Conservation (phyloP, 2,113 vertebrate genomes). For the Perccottus glenii region DNA sequence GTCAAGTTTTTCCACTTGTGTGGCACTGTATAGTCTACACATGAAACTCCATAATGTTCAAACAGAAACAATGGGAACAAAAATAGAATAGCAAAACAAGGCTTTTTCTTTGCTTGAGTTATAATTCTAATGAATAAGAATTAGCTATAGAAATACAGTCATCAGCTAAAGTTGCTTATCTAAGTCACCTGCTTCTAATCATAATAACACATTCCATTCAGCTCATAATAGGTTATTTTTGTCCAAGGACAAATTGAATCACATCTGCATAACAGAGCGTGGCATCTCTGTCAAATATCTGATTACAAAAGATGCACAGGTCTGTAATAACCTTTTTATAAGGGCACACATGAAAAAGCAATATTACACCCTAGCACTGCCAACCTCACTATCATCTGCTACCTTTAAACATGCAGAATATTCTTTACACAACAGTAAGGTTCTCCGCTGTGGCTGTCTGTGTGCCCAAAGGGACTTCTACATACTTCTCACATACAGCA, state of each 20-base stretch:
- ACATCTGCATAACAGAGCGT: constrained; percentile 5
- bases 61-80: no score
- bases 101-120: no score
- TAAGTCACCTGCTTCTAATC: background rate
- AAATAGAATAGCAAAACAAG: no score
- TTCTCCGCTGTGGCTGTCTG: constrained; percentile 11
- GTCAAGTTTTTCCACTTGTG: no score
- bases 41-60: no score
- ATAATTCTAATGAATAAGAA: constrained; percentile 2
- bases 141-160: background rate
- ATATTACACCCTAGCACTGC: background rate
- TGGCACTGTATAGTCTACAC: no score
- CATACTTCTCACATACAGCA: constrained; percentile 25
- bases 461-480: constrained; percentile 30
- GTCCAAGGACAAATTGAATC: constrained; percentile 3
- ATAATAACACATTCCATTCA: background rate
- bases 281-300: background rate
- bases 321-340: background rate
- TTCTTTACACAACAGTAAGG: constrained; percentile 28
- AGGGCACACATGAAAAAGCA: constrained; percentile 5
- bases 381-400: constrained; percentile 6
- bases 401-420: constrained; percentile 25
- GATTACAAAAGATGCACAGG: background rate
- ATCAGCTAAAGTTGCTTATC: background rate
- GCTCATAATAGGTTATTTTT: constrained; percentile 2